Evolutionary conservation across 2,888 invertebrate species (phyloP), one percentile per base, ranked within the genome.

Genomic region (Arrhopalites spinosus): DNA sequence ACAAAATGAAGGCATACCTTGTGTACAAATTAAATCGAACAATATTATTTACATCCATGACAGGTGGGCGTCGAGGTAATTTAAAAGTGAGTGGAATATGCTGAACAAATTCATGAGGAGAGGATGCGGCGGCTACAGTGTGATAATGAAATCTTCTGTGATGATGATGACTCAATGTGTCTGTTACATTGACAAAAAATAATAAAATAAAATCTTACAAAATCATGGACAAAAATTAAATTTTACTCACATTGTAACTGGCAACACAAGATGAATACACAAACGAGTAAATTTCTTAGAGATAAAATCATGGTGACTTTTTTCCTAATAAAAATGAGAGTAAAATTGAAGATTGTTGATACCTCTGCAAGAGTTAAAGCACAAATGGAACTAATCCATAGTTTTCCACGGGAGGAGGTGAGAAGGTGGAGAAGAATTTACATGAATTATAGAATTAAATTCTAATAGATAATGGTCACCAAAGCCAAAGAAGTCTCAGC

Each of bases 21-120:
- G 74, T 67, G 66, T 67, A 74, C 25, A 74, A 20, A 29, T 74
- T 17, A 36, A 74, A 67, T 25, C 67, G 45, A 17, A 74, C 67
- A 36, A 74, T 67, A 25, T 53, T 74, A 25, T 74, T 53, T 17
- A 66, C n/a, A 50, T 74, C 74, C 2, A 66, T 25, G 7, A 27
- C 27, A 17, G 64, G 20, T 3, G 66, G 43, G 13, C 53, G 27
- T 36, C 50, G 20, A n/a, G 70, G 70, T 27, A 70, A 36, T 27
- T 56, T 70, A 56, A 70, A 43, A 3, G 71, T 5, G 45, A 56
- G 2, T 2, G 71, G 71, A 5, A 56, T 3, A n/a, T 27, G 20
- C 1, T 25, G 66, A 29, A 29, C 29, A 63, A 27, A 30, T 7
- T 30, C 13, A 63, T 63, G 29, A 29, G 20, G 63, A 30, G 29